Percentiles rank a stretch among this genome's conserved stretches.
Evolutionary conservation across 2,113 vertebrate genomes (phyloP).

Genomic region (Malurus alboscapulatus): DNA sequence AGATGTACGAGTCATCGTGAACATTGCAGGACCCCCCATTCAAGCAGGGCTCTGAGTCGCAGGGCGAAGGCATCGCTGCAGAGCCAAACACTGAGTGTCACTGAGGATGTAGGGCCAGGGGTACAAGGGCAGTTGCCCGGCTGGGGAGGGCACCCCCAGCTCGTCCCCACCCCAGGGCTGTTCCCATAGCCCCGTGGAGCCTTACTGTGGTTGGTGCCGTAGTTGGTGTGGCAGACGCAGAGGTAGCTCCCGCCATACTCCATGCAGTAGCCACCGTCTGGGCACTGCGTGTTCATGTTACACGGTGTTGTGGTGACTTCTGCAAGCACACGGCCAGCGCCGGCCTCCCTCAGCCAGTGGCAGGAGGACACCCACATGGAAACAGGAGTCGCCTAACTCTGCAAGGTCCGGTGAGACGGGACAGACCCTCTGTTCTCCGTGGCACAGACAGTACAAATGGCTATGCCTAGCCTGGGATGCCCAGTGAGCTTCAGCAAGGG

Average conservation of each 20-base stretch:
- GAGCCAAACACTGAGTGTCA: slow-evolving; percentile 26
- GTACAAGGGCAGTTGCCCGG: neutral
- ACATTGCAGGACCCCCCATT: slow-evolving; percentile 92
- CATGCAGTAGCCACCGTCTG: slow-evolving; percentile 90
- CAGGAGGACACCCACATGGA: neutral
- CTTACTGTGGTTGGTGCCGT: slow-evolving; percentile 84
- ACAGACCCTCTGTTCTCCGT: neutral
- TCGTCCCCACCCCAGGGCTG: neutral
- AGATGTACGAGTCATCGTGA: slow-evolving; percentile 84
- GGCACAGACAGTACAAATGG: fast-evolving
- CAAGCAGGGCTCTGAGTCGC: slow-evolving; percentile 94
- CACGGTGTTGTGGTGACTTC: slow-evolving; percentile 92
- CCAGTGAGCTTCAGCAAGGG: neutral
- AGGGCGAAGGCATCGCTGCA: slow-evolving; percentile 91
- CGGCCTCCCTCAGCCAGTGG: neutral
- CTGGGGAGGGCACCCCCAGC: neutral
- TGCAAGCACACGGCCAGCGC: slow-evolving; percentile 25
- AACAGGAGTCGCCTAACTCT: neutral
- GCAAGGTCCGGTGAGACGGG: neutral
- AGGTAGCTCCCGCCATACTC: slow-evolving; percentile 92
- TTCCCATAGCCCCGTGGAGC: neutral
- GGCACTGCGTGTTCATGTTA: slow-evolving; percentile 89
- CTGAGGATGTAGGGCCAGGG: fast-evolving
- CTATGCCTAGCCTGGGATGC: neutral
- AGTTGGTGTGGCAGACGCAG: slow-evolving; percentile 91